A percentile compares a stretch with the other conserved stretches of the same genome.
Evolutionary conservation across 2,888 invertebrate genomes (phyloP).

Genomic region (Drosophila neoperkinsi): DNA sequence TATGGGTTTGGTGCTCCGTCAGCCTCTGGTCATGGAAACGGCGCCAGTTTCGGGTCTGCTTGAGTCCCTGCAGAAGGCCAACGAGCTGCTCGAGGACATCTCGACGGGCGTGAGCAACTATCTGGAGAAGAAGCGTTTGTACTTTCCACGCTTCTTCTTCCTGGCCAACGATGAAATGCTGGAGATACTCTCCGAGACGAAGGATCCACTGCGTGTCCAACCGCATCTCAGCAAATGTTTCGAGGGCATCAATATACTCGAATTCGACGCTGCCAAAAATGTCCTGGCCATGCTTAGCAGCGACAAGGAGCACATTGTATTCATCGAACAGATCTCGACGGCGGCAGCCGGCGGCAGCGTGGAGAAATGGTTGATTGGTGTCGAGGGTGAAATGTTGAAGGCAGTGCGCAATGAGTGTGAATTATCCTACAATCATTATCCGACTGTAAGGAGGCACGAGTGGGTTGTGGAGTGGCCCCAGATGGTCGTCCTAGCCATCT

Average conservation of each 20-base stretch:
- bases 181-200: constrained; percentile 89
- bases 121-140: constrained; percentile 88
- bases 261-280: constrained; percentile 86
- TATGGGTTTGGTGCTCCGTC: constrained; percentile 82
- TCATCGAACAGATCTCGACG: constrained; percentile 86
- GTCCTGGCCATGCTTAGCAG: constrained; percentile 88
- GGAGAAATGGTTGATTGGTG: constrained; percentile 88
- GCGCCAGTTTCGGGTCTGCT: constrained; percentile 88
- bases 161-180: constrained; percentile 91
- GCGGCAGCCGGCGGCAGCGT: constrained; percentile 87
- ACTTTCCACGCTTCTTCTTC: constrained; percentile 91
- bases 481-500: constrained; percentile 87
- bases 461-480: constrained; percentile 88
- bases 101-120: constrained; percentile 88
- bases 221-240: constrained; percentile 90
- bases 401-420: constrained; percentile 86
- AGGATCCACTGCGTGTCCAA: constrained; percentile 87
- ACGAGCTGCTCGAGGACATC: constrained; percentile 87
- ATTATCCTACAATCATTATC: constrained; percentile 85
- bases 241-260: constrained; percentile 88
- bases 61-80: constrained; percentile 88
- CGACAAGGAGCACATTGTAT: constrained; percentile 87
- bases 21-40: constrained; percentile 85
- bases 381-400: constrained; percentile 88
- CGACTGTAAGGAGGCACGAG: constrained; percentile 84